Evolutionary conservation across 53 echinoderm and acorn worm genomes (phyloP).

Genomic region (Temnopleurus reevesii): DNA sequence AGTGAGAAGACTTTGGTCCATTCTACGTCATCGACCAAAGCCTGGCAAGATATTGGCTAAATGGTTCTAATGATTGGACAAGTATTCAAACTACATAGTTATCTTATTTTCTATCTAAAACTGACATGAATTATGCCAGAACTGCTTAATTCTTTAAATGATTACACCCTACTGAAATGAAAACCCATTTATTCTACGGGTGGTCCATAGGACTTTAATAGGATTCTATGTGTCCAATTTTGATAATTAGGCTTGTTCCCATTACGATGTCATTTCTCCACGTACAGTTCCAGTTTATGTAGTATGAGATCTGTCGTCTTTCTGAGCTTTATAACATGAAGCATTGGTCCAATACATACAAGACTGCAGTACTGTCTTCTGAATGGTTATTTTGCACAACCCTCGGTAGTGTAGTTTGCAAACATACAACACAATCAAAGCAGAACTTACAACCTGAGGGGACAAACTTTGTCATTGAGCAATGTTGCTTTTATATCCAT

Average conservation of each 20-base stretch:
- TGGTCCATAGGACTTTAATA: not conserved
- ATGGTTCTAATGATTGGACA: no score
- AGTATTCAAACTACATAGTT: no score
- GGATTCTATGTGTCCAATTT: not conserved
- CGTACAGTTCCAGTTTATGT: not conserved
- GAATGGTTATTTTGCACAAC: not conserved
- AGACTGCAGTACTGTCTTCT: not conserved
- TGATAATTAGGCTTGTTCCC: not conserved
- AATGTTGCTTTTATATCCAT: constrained; percentile 8
- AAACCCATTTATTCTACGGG: not conserved
- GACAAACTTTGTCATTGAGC: not conserved
- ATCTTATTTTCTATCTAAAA: no score
- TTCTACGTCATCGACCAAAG: no score
- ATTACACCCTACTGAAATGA: no score
- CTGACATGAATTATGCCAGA: no score
- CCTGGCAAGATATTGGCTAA: no score
- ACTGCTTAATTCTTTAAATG: no score
- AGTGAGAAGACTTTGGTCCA: no score
- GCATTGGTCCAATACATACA: not conserved
- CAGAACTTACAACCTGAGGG: constrained; percentile 8
- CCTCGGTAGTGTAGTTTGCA: no score
- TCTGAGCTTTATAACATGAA: not conserved
- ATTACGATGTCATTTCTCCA: not conserved
- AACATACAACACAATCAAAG: constrained; percentile 15
- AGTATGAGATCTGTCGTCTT: not conserved